Conservation (phyloP, 2,888 invertebrate genomes). For the Mantis religiosa region DNA sequence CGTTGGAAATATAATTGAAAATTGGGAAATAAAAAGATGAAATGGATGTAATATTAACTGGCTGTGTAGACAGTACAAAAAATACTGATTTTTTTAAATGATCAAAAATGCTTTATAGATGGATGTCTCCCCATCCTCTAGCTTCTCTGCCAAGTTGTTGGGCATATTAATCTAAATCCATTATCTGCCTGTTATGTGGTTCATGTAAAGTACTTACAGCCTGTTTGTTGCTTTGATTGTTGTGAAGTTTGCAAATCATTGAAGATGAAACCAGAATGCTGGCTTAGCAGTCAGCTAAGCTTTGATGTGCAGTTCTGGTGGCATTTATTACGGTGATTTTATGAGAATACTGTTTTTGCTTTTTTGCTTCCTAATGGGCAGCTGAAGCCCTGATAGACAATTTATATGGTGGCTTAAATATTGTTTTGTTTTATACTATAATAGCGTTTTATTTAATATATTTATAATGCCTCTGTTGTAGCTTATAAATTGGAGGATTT, state of each 20-base stretch:
- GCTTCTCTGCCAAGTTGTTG: background rate
- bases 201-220: background rate
- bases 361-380: background rate
- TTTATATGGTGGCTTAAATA: background rate
- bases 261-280: conserved; percentile 6
- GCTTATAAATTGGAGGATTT: background rate
- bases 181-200: background rate
- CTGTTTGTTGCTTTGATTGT: background rate
- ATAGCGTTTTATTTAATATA: background rate
- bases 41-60: background rate
- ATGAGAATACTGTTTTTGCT: background rate
- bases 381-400: background rate
- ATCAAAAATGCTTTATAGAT: background rate
- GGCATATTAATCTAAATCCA: background rate
- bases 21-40: background rate
- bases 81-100: background rate
- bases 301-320: conserved; percentile 18
- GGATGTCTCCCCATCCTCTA: background rate
- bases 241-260: background rate
- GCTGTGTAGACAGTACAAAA: background rate
- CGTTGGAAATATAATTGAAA: too few relatives aligned
- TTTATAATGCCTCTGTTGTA: background rate
- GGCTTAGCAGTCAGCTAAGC: conserved; percentile 17
- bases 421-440: background rate
- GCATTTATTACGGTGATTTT: background rate